Percentiles rank a stretch among this genome's conserved stretches.
phyloP scores from a whole-genome alignment of 2,113 vertebrate genomes.

The Jaculus jaculus region DNA sequence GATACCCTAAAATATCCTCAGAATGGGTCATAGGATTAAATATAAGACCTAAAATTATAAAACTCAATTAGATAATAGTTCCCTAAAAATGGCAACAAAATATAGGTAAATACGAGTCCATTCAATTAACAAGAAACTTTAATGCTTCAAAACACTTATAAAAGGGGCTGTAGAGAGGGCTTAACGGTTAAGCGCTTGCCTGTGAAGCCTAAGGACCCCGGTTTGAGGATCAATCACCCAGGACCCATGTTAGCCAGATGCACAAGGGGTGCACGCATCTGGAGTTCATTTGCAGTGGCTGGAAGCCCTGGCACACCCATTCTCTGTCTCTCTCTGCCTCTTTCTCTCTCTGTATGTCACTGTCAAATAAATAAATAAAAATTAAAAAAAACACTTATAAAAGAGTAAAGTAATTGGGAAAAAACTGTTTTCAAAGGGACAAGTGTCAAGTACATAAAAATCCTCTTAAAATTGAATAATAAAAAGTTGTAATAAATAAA shows the following conservation, averaged over 20 bases:
- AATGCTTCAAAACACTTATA: not conserved
- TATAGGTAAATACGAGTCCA: not conserved
- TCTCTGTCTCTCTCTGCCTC: too few species aligned
- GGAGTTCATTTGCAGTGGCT: too few species aligned
- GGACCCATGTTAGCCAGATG: too few species aligned
- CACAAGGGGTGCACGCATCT: too few species aligned
- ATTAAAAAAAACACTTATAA: too few species aligned
- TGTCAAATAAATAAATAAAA: too few species aligned
- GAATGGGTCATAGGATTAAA: not conserved
- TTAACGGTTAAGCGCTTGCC: too few species aligned
- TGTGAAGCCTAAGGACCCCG: too few species aligned
- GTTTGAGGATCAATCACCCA: too few species aligned
- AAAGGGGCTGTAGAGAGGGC: too few species aligned
- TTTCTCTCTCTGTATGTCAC: too few species aligned
- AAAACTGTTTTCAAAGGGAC: not conserved
- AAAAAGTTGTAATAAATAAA: not conserved
- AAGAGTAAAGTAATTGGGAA: not conserved
- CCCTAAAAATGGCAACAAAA: not conserved
- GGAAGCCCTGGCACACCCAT: too few species aligned
- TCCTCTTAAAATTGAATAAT: not conserved
- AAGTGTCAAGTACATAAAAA: not conserved
- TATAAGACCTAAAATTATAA: not conserved
- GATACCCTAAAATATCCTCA: not conserved
- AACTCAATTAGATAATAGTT: not conserved
- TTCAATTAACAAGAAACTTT: not conserved